Conservation (phyloP, 2,888 invertebrate genomes). For the Galerucella nymphaeae region DNA sequence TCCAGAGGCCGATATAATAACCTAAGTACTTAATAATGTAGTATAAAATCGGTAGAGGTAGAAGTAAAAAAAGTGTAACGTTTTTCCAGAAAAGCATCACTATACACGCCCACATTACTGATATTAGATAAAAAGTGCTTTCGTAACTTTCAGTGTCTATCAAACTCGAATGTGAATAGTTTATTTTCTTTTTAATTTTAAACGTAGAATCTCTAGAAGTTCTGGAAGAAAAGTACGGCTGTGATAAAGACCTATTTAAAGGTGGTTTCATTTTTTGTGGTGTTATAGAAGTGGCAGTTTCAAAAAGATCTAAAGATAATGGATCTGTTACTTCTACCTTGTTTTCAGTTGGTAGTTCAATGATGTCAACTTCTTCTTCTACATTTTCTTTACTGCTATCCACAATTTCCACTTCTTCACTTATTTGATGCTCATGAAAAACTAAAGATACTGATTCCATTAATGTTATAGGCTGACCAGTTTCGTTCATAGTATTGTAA, state of each 20-base stretch:
- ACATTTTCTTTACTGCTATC: conserved; percentile 22
- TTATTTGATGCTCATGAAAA: conserved; percentile 50
- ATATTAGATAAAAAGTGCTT: conserved; percentile 79
- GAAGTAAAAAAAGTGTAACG: conserved; percentile 81
- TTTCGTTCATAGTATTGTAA: conserved; percentile 66
- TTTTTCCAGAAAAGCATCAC: conserved; percentile 89
- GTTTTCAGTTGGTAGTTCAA: background rate
- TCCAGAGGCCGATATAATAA: conserved; percentile 69
- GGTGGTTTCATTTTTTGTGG: conserved; percentile 9
- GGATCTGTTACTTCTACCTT: conserved; percentile 51
- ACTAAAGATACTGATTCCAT: conserved; percentile 52
- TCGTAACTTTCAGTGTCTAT: conserved; percentile 67
- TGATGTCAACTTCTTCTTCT: conserved; percentile 15
- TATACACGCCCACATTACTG: conserved; percentile 83
- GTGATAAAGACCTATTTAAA: conserved; percentile 59
- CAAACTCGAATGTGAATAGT: conserved; percentile 46
- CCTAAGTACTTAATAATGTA: conserved; percentile 71
- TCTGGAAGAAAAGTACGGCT: conserved; percentile 53
- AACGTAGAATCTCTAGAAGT: conserved; percentile 28
- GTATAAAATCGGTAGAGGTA: conserved; percentile 81
- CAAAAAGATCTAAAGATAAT: conserved; percentile 61
- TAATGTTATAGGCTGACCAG: conserved; percentile 53
- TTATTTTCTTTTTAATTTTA: conserved; percentile 45
- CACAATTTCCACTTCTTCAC: conserved; percentile 6
- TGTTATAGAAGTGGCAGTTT: conserved; percentile 40